A percentile compares a stretch with the other conserved stretches of the same genome.
Evolutionary conservation across 2,888 invertebrate genomes (phyloP).

Genomic region (Caenorhabditis japonica): DNA sequence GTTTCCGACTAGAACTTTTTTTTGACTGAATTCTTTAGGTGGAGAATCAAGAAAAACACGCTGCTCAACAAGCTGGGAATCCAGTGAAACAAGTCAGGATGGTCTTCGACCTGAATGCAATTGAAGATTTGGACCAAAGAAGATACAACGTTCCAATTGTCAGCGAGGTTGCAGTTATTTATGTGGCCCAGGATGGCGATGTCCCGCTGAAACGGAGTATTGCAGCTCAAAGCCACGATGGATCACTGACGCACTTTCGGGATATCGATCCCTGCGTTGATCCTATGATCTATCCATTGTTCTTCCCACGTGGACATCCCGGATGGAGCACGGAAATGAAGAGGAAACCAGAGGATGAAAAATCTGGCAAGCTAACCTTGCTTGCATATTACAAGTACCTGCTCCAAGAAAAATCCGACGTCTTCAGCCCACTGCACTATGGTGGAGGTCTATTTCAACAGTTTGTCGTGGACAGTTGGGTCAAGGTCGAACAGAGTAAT

Average conservation of each 20-base stretch:
- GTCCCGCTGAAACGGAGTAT: conserved; percentile 71
- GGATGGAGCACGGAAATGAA: conserved; percentile 52
- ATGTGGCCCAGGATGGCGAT: conserved; percentile 44
- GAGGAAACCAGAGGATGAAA: too few relatives aligned
- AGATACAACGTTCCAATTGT: conserved; percentile 58
- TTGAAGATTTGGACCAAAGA: conserved; percentile 17
- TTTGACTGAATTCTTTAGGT: conserved; percentile 2
- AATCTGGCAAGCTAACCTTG: background rate
- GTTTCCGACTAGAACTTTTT: too few relatives aligned
- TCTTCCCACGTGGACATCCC: conserved; percentile 70
- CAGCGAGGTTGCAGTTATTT: conserved; percentile 63
- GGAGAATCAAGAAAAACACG: conserved; percentile 6
- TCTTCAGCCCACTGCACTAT: conserved; percentile 68
- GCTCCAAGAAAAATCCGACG: background rate
- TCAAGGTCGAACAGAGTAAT: conserved; percentile 77
- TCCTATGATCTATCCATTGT: conserved; percentile 78
- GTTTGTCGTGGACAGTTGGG: conserved; percentile 77
- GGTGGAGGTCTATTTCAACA: conserved; percentile 75
- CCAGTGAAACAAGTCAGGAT: conserved; percentile 15
- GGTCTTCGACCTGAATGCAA: conserved; percentile 20
- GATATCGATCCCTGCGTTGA: conserved; percentile 76
- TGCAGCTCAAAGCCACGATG: conserved; percentile 68
- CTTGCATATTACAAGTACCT: conserved; percentile 9
- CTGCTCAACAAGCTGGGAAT: background rate
- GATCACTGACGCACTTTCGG: conserved; percentile 68